Evolutionary conservation across 2,888 invertebrate genomes (phyloP).

Genomic region (Notocelia uddmanniana): DNA sequence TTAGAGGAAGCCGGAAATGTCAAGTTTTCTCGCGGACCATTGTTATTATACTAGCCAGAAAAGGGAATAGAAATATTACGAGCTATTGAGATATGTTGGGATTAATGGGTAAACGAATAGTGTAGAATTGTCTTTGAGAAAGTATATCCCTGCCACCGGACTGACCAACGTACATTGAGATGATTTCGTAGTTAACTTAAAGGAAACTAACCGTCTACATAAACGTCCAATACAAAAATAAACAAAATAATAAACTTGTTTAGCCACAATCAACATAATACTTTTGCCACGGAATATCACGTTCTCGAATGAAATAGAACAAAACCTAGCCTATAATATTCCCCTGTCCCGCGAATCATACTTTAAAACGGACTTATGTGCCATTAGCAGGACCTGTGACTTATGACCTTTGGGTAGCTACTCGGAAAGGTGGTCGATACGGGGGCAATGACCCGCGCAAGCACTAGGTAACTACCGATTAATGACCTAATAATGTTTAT

Average conservation of each 20-base stretch:
- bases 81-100: neutral
- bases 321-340: conserved; percentile 8
- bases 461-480: conserved; percentile 34
- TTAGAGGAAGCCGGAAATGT: conserved; percentile 17
- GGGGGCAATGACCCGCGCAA: conserved; percentile 36
- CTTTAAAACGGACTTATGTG: neutral
- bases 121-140: no score
- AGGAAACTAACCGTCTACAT: no score
- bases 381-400: no score
- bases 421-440: conserved; percentile 36
- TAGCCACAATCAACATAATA: neutral
- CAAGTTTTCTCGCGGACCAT: conserved; percentile 4
- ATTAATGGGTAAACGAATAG: neutral
- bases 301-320: neutral
- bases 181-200: no score
- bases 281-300: neutral
- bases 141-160: no score
- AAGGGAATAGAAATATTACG: conserved; percentile 3
- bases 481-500: conserved; percentile 29
- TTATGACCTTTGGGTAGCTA: neutral
- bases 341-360: neutral
- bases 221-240: no score
- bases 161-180: no score
- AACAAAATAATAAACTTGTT: no score
- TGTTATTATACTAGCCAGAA: conserved; percentile 1